Base-by-base conservation (phyloP, 2,797 vertebrate genomes). In the Ceyx erithaca region DNA sequence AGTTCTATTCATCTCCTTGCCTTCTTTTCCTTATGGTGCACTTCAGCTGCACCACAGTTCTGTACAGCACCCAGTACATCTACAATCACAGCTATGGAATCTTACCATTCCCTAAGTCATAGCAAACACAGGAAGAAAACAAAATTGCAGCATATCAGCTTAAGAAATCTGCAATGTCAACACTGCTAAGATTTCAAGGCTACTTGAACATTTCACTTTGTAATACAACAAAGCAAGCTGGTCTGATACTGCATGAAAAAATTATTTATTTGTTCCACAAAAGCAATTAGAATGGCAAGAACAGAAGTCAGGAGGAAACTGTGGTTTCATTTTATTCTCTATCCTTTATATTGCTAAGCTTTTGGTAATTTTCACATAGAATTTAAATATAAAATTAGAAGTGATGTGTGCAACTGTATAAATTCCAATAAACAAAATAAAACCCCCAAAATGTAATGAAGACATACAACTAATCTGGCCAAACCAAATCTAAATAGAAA, bases 221-320 rank as follows among this genome's bases (percentile, higher is more conserved):
- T 35, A 62, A 62, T 9, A n/a, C n/a, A 85, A 35, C 2, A 4
- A 13, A 67, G 37, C 63, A 58, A 58, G n/a, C 19, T 49, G 14
- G 20, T 26, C 11, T 2, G 0, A n/a, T 43, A 52, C 10, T 5
- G 3, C 55, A 67, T 0, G 40, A 12, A 72, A 46, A 10, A 46
- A 66, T 30, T 45, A 31, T 25, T 62, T 80, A 71, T 71, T 57
- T 55, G 28, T 57, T 76, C 49, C 30, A 52, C 43, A 8, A 31
- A 43, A 45, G 10, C 10, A 21, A 77, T 52, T 17, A 64, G 7
- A 73, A 73, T 1, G 2, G 18, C 46, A 92, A 68, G n/a, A 85
- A 75, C 30, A 18, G 6, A 80, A 85, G 12, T 1, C 4, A 25
- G 25, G 9, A 80, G 9, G 18, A 85, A 88, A 37, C 16, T 1